Percentiles rank a stretch among this genome's conserved stretches.
Conservation (phyloP, 2,113 vertebrate species). For the Amazona vittata region DNA sequence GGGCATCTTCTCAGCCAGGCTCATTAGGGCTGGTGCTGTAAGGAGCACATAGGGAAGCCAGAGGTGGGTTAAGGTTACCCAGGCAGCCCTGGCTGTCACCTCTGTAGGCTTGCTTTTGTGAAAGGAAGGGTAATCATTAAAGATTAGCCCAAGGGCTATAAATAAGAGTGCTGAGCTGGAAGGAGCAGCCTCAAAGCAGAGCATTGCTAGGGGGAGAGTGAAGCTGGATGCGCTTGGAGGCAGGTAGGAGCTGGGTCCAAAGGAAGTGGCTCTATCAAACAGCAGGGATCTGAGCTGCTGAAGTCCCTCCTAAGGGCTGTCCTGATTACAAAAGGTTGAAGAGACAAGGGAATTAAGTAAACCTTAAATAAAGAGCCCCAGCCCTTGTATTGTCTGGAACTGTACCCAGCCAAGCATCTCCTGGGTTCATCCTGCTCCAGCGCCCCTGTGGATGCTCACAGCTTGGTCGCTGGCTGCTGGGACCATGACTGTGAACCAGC, state of each 20-base stretch:
- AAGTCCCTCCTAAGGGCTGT: background rate
- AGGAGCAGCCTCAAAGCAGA: background rate
- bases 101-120: background rate
- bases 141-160: slow-evolving; percentile 52
- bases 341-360: background rate
- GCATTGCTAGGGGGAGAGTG: background rate
- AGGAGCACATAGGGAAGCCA: background rate
- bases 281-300: background rate
- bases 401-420: background rate
- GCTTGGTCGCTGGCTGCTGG: rapidly evolving
- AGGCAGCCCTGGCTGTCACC: slow-evolving; percentile 7
- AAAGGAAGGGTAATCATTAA: background rate
- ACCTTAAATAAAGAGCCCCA: background rate
- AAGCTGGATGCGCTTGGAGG: background rate
- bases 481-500: background rate
- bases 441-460: background rate
- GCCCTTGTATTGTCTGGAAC: background rate
- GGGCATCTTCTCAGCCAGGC: background rate
- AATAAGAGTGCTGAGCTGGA: slow-evolving; percentile 66
- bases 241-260: background rate
- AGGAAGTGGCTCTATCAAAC: background rate
- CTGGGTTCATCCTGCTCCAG: background rate
- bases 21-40: background rate
- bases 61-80: background rate
- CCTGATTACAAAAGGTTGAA: background rate